Conservation (phyloP, 2,797 vertebrate genomes). For the Microctenopoma stevenorrisi region DNA sequence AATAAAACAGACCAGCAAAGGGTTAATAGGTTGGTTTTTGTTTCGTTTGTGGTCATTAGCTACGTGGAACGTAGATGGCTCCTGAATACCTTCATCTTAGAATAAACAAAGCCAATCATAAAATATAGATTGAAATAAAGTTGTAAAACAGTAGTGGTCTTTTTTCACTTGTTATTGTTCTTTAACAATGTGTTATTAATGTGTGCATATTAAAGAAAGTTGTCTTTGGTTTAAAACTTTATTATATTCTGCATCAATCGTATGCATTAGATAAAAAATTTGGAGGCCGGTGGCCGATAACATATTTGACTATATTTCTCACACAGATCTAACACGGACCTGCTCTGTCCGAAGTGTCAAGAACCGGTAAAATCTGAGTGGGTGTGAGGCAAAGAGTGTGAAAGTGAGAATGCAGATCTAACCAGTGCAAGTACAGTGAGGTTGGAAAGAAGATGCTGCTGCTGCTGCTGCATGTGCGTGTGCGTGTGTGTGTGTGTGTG, state of each 20-base stretch:
- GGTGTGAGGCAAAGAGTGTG: conserved; percentile 38
- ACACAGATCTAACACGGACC: neutral
- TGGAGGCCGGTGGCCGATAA: neutral
- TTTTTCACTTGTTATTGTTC: neutral
- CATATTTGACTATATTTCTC: conserved; percentile 9
- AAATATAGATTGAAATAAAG: neutral
- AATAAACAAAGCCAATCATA: too few species aligned
- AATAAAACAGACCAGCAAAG: neutral
- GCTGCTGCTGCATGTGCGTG: too few species aligned
- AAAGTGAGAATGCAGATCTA: conserved; percentile 37
- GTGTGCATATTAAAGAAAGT: too few species aligned
- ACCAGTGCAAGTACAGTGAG: conserved; percentile 14
- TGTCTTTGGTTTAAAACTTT: neutral
- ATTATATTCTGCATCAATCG: neutral
- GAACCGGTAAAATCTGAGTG: conserved; percentile 35
- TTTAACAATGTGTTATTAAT: too few species aligned
- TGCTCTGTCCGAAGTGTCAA: conserved; percentile 44
- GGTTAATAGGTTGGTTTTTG: neutral
- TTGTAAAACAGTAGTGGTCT: neutral
- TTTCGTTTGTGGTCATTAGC: too few species aligned
- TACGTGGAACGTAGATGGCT: too few species aligned
- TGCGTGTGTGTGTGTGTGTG: too few species aligned
- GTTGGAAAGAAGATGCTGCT: conserved; percentile 27
- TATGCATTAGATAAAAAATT: neutral
- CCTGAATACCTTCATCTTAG: too few species aligned